phyloP scores from a whole-genome alignment of 2,888 invertebrate genomes.

The Acrobasis suavella region DNA sequence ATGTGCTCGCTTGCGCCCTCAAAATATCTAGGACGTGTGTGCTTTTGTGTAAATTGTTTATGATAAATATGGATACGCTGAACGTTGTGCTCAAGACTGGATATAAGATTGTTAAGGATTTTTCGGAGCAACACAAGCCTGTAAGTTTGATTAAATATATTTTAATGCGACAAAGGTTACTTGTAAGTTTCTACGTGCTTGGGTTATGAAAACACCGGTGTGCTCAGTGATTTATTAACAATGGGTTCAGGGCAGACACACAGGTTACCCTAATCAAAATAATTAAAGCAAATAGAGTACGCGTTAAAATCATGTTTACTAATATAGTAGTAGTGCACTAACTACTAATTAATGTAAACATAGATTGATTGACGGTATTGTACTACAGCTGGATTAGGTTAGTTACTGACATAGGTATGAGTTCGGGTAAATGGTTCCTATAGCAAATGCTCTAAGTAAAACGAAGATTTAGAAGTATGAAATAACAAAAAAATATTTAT shows the following conservation, averaged over 20 bases:
- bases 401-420: too few relatives aligned
- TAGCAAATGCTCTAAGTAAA: too few relatives aligned
- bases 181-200: too few relatives aligned
- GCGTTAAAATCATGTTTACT: background rate
- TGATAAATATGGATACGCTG: slow-evolving; percentile 63
- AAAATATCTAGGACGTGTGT: slow-evolving; percentile 3
- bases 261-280: background rate
- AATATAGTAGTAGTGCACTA: background rate
- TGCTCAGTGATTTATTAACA: background rate
- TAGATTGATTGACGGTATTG: background rate
- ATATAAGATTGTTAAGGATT: slow-evolving; percentile 74
- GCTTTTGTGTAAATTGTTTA: slow-evolving; percentile 20
- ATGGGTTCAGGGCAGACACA: background rate
- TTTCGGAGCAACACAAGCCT: slow-evolving; percentile 65
- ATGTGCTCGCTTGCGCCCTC: slow-evolving; percentile 44
- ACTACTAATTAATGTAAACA: background rate
- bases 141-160: slow-evolving; percentile 51
- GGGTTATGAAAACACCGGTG: background rate
- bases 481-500: too few relatives aligned
- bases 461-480: too few relatives aligned
- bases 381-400: background rate
- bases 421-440: too few relatives aligned
- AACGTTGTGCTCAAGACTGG: slow-evolving; percentile 73
- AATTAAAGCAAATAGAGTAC: background rate
- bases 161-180: too few relatives aligned